Conservation (phyloP, 2,797 vertebrate genomes). For the Buphagus erythrorhynchus region DNA sequence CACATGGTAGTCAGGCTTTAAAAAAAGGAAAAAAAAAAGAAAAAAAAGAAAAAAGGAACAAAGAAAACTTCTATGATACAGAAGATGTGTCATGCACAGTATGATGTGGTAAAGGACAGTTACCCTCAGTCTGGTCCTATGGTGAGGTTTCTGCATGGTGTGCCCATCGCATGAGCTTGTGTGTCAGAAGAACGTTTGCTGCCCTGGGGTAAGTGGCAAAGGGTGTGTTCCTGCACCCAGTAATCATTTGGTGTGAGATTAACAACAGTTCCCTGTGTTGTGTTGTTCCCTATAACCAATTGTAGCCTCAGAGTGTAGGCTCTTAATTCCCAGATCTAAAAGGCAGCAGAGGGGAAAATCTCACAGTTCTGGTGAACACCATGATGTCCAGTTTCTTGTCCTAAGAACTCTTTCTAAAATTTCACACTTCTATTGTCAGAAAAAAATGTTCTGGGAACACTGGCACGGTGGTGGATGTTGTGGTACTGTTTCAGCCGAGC, state of each 20-base stretch:
- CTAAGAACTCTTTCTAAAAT: not conserved
- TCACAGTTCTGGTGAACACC: fast-evolving
- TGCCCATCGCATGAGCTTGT: not conserved
- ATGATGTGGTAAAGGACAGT: not conserved
- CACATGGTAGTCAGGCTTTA: not conserved
- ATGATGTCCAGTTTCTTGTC: not conserved
- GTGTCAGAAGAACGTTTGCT: not conserved
- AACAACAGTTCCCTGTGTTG: not conserved
- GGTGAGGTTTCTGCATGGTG: not conserved
- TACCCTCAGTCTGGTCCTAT: not conserved
- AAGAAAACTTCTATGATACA: not conserved
- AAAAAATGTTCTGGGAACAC: not conserved
- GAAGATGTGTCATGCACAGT: not conserved
- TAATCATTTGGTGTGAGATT: not conserved
- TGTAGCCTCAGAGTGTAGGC: not conserved
- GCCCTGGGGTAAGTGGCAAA: not conserved
- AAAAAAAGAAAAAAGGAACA: not conserved
- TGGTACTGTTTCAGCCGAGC: not conserved
- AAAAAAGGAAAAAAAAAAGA: not conserved
- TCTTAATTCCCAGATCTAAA: not conserved
- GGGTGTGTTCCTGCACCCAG: not conserved
- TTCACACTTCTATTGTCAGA: not conserved
- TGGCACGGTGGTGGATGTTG: not conserved
- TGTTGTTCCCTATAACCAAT: not conserved
- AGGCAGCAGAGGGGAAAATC: not conserved